Evolutionary conservation across 2,113 vertebrate genomes (phyloP).

Genomic region (Sebastes fasciatus): DNA sequence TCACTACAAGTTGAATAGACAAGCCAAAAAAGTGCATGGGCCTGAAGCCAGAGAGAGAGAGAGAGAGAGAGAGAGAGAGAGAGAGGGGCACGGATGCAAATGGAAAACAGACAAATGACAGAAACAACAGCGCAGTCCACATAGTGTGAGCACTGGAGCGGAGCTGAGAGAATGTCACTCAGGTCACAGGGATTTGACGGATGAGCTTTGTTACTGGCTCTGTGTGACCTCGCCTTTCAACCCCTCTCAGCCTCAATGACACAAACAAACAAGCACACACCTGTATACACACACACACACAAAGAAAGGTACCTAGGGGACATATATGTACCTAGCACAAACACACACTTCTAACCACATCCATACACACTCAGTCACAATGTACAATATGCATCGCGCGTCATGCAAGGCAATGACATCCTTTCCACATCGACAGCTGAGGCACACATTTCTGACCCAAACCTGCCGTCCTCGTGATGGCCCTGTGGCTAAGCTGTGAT

Average conservation of each 20-base stretch:
- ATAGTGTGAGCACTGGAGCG: conserved; percentile 63
- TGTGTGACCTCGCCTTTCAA: conserved; percentile 75
- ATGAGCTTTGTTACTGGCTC: conserved; percentile 74
- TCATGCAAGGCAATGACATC: conserved; percentile 24
- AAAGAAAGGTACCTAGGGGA: conserved; percentile 19
- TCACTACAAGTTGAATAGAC: conserved; percentile 59
- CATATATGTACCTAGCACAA: conserved; percentile 5
- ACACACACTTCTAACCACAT: conserved; percentile 24
- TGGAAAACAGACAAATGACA: conserved; percentile 76
- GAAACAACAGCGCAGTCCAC: conserved; percentile 66
- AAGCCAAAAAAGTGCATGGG: conserved; percentile 49
- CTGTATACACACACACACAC: conserved; percentile 3
- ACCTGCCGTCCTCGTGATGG: conserved; percentile 12
- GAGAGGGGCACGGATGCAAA: conserved; percentile 67
- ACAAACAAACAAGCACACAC: conserved; percentile 57
- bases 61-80: neutral
- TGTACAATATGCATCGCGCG: conserved; percentile 12
- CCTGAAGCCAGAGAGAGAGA: conserved; percentile 36
- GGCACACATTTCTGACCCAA: conserved; percentile 27
- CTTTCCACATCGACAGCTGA: conserved; percentile 30
- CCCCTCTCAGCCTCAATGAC: conserved; percentile 70
- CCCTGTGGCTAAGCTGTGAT: conserved; percentile 29
- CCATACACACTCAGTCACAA: conserved; percentile 11
- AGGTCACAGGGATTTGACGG: conserved; percentile 77
- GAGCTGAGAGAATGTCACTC: conserved; percentile 74